Percentiles rank a stretch among this genome's conserved stretches.
phyloP scores from a whole-genome alignment of 2,797 vertebrate species.

The Trematomus bernacchii region DNA sequence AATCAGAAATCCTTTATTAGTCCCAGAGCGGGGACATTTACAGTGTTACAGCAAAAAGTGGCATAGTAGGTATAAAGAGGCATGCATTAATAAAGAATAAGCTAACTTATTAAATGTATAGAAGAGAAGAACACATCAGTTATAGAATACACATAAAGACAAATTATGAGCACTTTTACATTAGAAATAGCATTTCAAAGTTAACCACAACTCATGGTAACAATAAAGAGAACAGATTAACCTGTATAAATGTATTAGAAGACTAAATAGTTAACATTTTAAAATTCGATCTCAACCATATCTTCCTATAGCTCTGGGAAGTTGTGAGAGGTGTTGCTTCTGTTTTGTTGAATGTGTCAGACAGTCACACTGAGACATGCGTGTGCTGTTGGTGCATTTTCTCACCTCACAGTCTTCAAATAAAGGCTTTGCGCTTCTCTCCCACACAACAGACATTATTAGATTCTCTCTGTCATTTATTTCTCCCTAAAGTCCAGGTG shows the following conservation, averaged over 20 bases:
- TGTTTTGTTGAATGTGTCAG: constrained; percentile 23
- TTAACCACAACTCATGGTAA: not conserved
- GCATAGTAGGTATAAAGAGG: too few species aligned
- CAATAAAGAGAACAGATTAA: not conserved
- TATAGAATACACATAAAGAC: too few species aligned
- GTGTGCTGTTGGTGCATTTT: constrained; percentile 21
- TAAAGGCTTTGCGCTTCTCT: constrained; percentile 4
- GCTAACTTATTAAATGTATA: too few species aligned
- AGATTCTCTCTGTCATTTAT: constrained; percentile 9
- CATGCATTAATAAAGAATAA: too few species aligned
- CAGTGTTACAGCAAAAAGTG: too few species aligned
- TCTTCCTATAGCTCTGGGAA: not conserved
- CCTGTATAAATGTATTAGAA: not conserved
- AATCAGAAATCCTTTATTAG: too few species aligned
- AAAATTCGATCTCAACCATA: not conserved
- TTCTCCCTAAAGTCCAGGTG: constrained; percentile 16
- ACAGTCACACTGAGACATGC: constrained; percentile 24
- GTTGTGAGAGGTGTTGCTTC: constrained; percentile 33
- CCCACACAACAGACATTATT: constrained; percentile 32
- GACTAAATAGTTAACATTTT: not conserved
- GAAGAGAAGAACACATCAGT: too few species aligned
- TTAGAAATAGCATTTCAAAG: too few species aligned
- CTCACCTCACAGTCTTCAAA: constrained; percentile 25
- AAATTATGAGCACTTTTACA: too few species aligned
- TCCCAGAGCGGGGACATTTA: too few species aligned